Base-by-base conservation (phyloP, 2,888 invertebrate species). In the Nineta flava region DNA sequence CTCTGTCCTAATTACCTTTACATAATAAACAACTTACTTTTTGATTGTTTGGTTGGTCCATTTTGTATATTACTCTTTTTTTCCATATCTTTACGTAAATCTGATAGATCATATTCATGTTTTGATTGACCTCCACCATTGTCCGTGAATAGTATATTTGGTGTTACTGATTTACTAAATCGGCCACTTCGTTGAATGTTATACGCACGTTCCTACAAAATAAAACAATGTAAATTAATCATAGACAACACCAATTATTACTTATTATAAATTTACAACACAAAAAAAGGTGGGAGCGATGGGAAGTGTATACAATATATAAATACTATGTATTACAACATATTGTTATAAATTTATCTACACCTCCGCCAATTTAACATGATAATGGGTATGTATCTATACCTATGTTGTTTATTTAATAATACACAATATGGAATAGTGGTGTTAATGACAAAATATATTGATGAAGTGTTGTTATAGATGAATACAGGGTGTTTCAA, bases 21-120 rank as follows among this genome's bases (percentile, higher is more conserved):
- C n/a, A n/a, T n/a, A n/a, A n/a, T n/a, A n/a, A n/a, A n/a, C n/a
- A 9, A 38, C 38, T 13, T 38, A 38, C 38, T 38, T 38, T 38
- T 17, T 19, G 17, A 19, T 43, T 43, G 17, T 16, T 43, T 21
- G 2, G 21, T 12, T 46, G 32, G 46, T 4, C 19, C 19, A 21
- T 19, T 44, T 45, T 53, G 47, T 12, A 12, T 12, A n/a, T 45
- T 42, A 26, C 40, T 60, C 55, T 71, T 65, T 62, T 72, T 72
- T 43, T 65, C 64, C 1, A 67, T 63, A 45, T 72, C 70, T 0
- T 68, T 64, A 4, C 71, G 61, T 10, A 71, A 56, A 9, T 72
- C 72, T 5, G 60, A 52, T 17, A 54, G 61, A 40, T 64, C 52
- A 13, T 43, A 52, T 17, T 12, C 21, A 21, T 47, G 21, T 49